A percentile compares a stretch with the other conserved stretches of the same genome.
These are phyloP conservation scores for Panthera uncia DNA, from an alignment of 2,113 vertebrate genomes.

Conservation along the genomic window DNA sequence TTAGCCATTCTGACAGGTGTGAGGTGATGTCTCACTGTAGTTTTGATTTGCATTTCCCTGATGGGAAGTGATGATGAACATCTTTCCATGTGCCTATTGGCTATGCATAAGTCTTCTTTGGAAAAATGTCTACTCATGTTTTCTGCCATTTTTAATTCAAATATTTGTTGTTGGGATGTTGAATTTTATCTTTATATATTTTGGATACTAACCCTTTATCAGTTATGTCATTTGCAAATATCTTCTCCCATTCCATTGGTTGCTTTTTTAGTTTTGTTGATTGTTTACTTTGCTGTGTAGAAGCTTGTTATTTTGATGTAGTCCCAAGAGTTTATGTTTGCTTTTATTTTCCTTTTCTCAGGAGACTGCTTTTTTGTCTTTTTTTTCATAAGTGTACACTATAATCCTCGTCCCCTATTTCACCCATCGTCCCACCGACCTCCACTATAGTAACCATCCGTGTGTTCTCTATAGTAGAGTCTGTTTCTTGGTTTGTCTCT, in stretches of 20 bases:
- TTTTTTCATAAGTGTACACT: too few relatives aligned
- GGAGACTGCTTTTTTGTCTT: too few relatives aligned
- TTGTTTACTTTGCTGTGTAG: not conserved
- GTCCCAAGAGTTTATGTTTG: not conserved
- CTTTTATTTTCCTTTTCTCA: too few relatives aligned
- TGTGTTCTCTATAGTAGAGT: too few relatives aligned
- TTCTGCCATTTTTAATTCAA: not conserved
- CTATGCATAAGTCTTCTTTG: not conserved
- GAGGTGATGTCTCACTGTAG: not conserved
- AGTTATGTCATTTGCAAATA: not conserved
- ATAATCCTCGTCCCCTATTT: too few relatives aligned
- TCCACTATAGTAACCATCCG: too few relatives aligned
- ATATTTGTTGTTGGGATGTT: not conserved
- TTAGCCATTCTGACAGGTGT: not conserved
- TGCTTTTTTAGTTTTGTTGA: not conserved
- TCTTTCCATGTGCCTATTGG: not conserved
- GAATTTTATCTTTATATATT: not conserved
- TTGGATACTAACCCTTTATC: not conserved
- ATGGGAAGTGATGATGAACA: not conserved
- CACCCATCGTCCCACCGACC: too few relatives aligned
- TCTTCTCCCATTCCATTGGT: not conserved
- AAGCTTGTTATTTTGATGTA: not conserved
- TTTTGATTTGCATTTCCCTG: not conserved
- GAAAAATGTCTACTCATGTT: not conserved
- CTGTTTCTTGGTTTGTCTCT: too few relatives aligned